Percentiles rank a stretch among this genome's conserved stretches.
These are phyloP conservation scores for Chorisops tibialis DNA, from an alignment of 2,888 invertebrate species.

Conservation along the genomic window DNA sequence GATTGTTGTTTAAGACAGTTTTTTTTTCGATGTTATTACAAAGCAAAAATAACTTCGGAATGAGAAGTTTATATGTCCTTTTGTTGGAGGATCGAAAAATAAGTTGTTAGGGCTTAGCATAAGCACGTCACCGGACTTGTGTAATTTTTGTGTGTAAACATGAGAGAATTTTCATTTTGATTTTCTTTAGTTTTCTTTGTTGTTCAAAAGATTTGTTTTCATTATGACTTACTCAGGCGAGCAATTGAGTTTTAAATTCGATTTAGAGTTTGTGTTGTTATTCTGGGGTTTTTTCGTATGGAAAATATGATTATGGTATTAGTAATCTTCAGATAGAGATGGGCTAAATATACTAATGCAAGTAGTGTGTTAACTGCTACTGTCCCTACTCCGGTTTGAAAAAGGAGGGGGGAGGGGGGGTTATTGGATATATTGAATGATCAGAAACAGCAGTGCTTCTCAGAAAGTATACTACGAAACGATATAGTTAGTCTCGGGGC, in stretches of 20 bases:
- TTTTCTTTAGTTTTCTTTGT: not conserved
- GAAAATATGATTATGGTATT: no score
- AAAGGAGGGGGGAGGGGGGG: no score
- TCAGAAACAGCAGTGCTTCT: no score
- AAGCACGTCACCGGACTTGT: constrained; percentile 6
- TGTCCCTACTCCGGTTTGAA: no score
- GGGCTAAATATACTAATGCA: no score
- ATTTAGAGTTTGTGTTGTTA: not conserved
- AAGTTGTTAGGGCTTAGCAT: constrained; percentile 7
- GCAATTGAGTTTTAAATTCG: not conserved
- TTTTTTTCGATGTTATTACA: constrained; percentile 12
- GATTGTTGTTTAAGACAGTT: not conserved
- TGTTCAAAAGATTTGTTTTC: not conserved
- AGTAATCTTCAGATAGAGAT: no score
- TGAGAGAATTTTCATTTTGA: not conserved
- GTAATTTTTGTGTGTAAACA: constrained; percentile 17
- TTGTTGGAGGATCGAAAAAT: constrained; percentile 8
- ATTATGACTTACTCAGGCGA: constrained; percentile 4
- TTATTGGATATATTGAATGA: no score
- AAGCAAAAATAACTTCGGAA: constrained; percentile 7
- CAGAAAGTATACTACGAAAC: no score
- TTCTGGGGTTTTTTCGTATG: no score
- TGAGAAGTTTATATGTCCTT: not conserved
- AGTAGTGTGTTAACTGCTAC: no score
- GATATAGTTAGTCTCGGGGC: no score